Evolutionary conservation across 30 jellyfish, hydroid and myxozoan species (phyloP).

Genomic region (Hydra vulgaris): DNA sequence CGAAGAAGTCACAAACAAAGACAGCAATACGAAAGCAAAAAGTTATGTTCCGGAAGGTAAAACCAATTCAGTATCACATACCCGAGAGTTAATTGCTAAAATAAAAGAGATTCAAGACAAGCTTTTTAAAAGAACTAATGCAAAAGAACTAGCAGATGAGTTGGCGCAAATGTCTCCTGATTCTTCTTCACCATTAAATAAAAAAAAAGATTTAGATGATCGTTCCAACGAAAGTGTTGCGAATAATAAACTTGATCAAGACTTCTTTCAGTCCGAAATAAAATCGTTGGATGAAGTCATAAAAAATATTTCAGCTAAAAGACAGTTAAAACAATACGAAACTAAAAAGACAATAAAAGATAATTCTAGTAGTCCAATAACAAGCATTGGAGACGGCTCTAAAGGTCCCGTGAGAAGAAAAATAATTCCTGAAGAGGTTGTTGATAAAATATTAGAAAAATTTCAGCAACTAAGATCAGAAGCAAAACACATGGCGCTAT

Average conservation of each 20-base stretch:
- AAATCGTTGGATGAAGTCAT: constrained; percentile 6
- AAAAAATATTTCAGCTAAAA: background rate
- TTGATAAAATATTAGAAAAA: constrained; percentile 74
- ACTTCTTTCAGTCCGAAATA: background rate
- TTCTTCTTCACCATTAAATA: background rate
- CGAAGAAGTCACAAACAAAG: constrained; percentile 29
- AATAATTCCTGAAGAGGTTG: constrained; percentile 96
- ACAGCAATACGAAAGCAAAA: constrained; percentile 12
- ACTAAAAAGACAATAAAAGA: background rate
- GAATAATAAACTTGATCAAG: background rate
- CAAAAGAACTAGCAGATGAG: constrained; percentile 48
- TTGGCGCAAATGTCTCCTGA: constrained; percentile 59
- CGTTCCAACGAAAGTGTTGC: background rate
- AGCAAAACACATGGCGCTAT: constrained; percentile 56
- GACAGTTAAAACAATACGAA: constrained; percentile 1
- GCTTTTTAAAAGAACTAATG: constrained; percentile 61
- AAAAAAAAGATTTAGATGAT: background rate
- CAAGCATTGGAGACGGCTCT: constrained; percentile 5
- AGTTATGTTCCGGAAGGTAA: background rate
- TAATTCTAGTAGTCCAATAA: background rate
- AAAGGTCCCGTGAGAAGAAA: constrained; percentile 50
- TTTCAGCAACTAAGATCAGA: constrained; percentile 80
- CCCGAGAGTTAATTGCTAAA: constrained; percentile 77
- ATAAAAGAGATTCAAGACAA: constrained; percentile 88
- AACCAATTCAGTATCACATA: constrained; percentile 35